A percentile compares a stretch with the other conserved stretches of the same genome.
These are phyloP conservation scores for Crax fasciolata DNA, from an alignment of 2,797 vertebrate genomes.

Conservation along the genomic window DNA sequence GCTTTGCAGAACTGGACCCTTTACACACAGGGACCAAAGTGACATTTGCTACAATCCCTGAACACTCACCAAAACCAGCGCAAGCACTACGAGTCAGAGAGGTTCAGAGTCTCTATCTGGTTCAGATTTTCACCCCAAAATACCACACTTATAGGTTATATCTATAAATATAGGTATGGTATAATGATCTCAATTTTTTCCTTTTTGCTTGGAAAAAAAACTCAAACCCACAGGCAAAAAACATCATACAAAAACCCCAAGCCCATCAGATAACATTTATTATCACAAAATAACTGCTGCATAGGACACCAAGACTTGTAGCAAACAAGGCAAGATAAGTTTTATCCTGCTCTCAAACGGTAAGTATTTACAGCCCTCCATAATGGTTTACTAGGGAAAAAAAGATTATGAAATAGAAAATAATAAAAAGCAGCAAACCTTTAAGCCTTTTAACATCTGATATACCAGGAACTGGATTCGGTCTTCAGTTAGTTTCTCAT, in stretches of 20 bases:
- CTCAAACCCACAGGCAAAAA: neutral
- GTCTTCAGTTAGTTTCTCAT: slow-evolving; percentile 93
- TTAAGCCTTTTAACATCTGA: slow-evolving; percentile 95
- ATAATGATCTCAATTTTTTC: neutral
- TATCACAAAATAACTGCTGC: neutral
- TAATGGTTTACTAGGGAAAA: neutral
- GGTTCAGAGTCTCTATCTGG: neutral
- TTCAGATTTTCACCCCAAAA: neutral
- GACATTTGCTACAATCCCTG: neutral
- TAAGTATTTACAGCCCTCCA: neutral
- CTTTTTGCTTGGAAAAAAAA: neutral
- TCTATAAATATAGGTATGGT: neutral
- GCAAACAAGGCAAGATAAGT: neutral
- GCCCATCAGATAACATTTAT: neutral
- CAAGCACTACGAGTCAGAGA: neutral
- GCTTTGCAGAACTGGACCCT: neutral
- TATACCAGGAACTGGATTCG: slow-evolving; percentile 95
- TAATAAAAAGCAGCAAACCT: slow-evolving; percentile 83
- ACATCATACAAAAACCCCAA: neutral
- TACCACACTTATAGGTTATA: neutral
- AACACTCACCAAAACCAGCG: neutral
- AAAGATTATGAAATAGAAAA: neutral
- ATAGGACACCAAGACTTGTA: neutral
- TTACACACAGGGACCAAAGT: neutral
- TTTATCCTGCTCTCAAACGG: neutral